A percentile compares a stretch with the other conserved stretches of the same genome.
These are phyloP conservation scores for Pelvicachromis taeniatus DNA, from an alignment of 2,113 vertebrate species.

Conservation along the genomic window DNA sequence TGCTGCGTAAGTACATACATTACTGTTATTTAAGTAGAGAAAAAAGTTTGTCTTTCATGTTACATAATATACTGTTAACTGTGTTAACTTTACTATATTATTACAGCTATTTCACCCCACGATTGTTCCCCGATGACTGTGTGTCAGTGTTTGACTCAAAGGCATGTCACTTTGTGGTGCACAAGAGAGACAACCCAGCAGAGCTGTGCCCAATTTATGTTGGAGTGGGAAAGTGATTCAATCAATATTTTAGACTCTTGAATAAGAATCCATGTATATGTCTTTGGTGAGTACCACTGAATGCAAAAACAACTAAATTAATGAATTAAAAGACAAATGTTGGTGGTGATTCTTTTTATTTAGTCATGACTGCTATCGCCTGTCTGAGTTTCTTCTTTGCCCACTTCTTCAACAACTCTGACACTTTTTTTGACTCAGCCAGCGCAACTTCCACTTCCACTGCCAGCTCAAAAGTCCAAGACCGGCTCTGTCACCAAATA, in stretches of 20 bases:
- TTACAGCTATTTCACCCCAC: conserved; percentile 40
- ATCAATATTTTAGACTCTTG: neutral
- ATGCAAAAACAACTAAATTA: neutral
- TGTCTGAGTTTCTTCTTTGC: neutral
- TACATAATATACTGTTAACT: neutral
- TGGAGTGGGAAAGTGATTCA: conserved; percentile 36
- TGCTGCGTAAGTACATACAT: neutral
- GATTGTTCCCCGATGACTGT: neutral
- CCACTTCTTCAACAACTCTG: neutral
- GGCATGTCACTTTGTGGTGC: conserved; percentile 47
- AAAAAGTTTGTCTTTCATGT: neutral
- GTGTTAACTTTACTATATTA: neutral
- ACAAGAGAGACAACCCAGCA: conserved; percentile 36
- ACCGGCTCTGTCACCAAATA: neutral
- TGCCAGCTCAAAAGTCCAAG: neutral
- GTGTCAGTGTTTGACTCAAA: conserved; percentile 28
- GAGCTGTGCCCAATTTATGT: neutral
- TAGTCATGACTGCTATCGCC: neutral
- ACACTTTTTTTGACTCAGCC: neutral
- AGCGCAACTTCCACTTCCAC: neutral
- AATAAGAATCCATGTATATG: neutral
- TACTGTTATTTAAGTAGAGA: neutral
- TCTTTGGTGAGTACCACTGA: neutral
- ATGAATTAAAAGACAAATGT: neutral
- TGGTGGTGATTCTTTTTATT: neutral